These are phyloP conservation scores for Pagetopsis macropterus DNA, from an alignment of 2,797 vertebrate species.

Conservation along the genomic window DNA sequence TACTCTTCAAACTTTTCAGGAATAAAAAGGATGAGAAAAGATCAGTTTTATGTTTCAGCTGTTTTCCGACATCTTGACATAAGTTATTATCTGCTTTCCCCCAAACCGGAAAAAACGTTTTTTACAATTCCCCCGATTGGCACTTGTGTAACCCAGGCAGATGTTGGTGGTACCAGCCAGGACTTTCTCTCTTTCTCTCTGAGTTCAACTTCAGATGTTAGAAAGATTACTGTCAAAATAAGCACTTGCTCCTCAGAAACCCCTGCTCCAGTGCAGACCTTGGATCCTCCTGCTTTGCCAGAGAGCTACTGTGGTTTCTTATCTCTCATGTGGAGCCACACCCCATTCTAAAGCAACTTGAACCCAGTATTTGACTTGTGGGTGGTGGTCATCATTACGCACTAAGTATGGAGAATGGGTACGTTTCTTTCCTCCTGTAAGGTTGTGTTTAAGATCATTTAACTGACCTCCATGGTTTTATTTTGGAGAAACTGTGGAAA, in stretches of 20 bases:
- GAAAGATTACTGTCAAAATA: background rate
- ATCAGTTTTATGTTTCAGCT: background rate
- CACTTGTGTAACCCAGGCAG: constrained; percentile 20
- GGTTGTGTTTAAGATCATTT: too few relatives aligned
- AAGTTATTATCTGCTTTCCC: background rate
- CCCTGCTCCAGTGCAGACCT: constrained; percentile 31
- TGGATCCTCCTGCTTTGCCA: constrained; percentile 30
- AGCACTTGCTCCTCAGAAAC: constrained; percentile 15
- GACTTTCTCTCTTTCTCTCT: background rate
- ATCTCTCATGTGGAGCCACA: constrained; percentile 23
- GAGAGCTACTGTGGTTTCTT: constrained; percentile 16
- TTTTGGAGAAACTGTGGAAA: background rate
- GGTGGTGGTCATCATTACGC: background rate
- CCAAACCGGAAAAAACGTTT: background rate
- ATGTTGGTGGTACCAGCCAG: constrained; percentile 20
- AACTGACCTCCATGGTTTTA: background rate
- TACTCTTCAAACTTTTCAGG: background rate
- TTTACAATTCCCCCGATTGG: constrained; percentile 5
- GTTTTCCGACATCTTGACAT: background rate
- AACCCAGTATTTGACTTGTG: background rate
- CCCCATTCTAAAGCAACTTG: constrained; percentile 13
- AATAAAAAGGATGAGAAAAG: background rate
- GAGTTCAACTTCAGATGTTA: constrained; percentile 27
- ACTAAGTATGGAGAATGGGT: background rate
- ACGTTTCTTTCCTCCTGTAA: background rate